Percentiles rank a stretch among this genome's conserved stretches.
phyloP scores from a whole-genome alignment of 2,888 invertebrate genomes.

The Drosophila robusta region DNA sequence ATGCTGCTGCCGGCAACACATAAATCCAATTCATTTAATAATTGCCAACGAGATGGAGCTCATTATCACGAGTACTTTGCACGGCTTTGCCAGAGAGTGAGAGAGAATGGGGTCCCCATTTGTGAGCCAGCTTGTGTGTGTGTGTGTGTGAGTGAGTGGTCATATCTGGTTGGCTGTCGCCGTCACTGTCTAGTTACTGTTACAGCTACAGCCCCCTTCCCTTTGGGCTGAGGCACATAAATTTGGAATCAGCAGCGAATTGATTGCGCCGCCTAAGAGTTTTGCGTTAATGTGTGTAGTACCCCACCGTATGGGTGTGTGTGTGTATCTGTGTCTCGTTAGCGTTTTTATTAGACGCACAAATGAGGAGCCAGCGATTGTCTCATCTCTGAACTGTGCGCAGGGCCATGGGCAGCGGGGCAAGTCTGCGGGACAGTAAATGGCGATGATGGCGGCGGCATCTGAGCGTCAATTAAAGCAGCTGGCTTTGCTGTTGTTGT shows the following conservation, averaged over 20 bases:
- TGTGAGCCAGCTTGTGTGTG: conserved; percentile 1
- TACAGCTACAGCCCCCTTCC: conserved; percentile 21
- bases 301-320: conserved; percentile 18
- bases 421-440: conserved; percentile 31
- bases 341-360: conserved; percentile 77
- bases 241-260: conserved; percentile 61
- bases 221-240: conserved; percentile 32
- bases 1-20: conserved; percentile 61
- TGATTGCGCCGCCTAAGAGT: conserved; percentile 71
- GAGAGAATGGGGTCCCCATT: conserved; percentile 11
- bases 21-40: conserved; percentile 84
- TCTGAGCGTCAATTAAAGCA: conserved; percentile 76
- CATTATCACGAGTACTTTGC: conserved; percentile 82
- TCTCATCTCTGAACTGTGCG: conserved; percentile 42
- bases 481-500: conserved; percentile 38
- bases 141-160: conserved; percentile 31
- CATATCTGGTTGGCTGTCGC: conserved; percentile 47
- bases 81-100: conserved; percentile 68
- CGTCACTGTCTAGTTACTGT: conserved; percentile 53
- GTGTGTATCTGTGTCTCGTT: conserved; percentile 64
- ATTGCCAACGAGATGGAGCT: conserved; percentile 84
- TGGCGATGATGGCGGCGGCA: conserved; percentile 70
- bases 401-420: conserved; percentile 13
- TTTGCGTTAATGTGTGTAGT: conserved; percentile 60
- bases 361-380: conserved; percentile 66